Evolutionary conservation across 2,113 vertebrate genomes (phyloP).

Genomic region (Laticauda colubrina): DNA sequence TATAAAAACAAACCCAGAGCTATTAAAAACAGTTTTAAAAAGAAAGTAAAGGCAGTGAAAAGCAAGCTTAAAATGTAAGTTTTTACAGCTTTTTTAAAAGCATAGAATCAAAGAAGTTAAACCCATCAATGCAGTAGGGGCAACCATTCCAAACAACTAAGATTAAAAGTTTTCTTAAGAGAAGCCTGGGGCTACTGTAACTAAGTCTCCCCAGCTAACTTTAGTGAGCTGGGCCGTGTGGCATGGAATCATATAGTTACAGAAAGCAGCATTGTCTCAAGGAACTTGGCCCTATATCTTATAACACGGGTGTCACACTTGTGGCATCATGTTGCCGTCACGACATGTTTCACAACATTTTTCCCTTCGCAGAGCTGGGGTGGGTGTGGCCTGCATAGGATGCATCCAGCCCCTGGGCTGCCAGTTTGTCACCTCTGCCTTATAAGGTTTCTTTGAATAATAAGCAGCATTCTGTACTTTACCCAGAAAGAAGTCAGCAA

Average conservation of each 20-base stretch:
- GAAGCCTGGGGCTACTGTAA: neutral
- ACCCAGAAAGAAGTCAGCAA: neutral
- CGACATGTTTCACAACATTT: too few species aligned
- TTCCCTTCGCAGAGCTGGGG: too few species aligned
- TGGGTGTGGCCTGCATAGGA: too few species aligned
- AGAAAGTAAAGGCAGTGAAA: neutral
- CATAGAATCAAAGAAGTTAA: neutral
- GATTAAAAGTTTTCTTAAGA: neutral
- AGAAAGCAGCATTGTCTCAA: neutral
- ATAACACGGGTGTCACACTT: too few species aligned
- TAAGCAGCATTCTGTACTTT: neutral
- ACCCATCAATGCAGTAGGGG: neutral
- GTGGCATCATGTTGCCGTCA: too few species aligned
- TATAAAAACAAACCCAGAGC: neutral
- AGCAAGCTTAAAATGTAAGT: neutral
- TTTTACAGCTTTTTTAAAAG: neutral
- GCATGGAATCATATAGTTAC: neutral
- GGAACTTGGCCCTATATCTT: neutral
- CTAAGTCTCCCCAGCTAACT: neutral
- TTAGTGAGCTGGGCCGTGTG: neutral
- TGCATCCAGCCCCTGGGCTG: too few species aligned
- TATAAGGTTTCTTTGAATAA: neutral
- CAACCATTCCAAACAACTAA: neutral
- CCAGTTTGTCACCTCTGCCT: too few species aligned
- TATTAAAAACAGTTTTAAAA: neutral